phyloP scores from a whole-genome alignment of 2,113 vertebrate genomes.

The Hepsetus odoe region DNA sequence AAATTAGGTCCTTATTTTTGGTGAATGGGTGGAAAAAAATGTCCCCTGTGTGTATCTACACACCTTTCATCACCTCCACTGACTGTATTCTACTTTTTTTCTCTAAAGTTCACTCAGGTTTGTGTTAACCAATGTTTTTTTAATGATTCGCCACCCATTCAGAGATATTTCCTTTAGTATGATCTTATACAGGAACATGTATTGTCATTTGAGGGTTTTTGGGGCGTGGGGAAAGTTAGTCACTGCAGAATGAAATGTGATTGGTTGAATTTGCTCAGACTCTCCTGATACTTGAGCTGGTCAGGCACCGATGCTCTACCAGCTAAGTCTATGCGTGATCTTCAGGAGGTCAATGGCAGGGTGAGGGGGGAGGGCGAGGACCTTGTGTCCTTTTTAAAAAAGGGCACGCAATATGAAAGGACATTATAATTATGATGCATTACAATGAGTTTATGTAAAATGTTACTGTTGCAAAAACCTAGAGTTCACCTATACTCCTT shows the following conservation, averaged over 20 bases:
- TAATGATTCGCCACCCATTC: constrained; percentile 5
- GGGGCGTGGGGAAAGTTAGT: constrained; percentile 21
- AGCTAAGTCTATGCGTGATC: background rate
- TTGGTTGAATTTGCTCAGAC: background rate
- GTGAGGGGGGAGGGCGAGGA: constrained; percentile 27
- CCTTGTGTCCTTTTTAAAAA: constrained; percentile 49
- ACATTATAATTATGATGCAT: constrained; percentile 65
- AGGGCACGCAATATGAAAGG: constrained; percentile 60
- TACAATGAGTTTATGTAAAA: constrained; percentile 74
- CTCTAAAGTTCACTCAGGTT: constrained; percentile 53
- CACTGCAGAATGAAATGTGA: constrained; percentile 18
- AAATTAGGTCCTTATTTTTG: constrained; percentile 23
- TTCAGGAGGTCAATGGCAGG: constrained; percentile 3
- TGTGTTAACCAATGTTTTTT: constrained; percentile 38
- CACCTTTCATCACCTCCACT: constrained; percentile 8
- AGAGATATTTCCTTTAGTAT: constrained; percentile 8
- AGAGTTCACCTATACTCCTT: constrained; percentile 80
- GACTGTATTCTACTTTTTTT: constrained; percentile 19
- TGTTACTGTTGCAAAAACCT: constrained; percentile 73
- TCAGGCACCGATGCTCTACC: background rate
- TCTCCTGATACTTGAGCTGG: constrained; percentile 1
- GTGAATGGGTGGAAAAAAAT: constrained; percentile 17
- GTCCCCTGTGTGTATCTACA: constrained; percentile 25
- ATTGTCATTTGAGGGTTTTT: constrained; percentile 24
- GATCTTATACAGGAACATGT: constrained; percentile 25